Conservation (phyloP, 2,113 vertebrate species). For the Dipodomys ordii region DNA sequence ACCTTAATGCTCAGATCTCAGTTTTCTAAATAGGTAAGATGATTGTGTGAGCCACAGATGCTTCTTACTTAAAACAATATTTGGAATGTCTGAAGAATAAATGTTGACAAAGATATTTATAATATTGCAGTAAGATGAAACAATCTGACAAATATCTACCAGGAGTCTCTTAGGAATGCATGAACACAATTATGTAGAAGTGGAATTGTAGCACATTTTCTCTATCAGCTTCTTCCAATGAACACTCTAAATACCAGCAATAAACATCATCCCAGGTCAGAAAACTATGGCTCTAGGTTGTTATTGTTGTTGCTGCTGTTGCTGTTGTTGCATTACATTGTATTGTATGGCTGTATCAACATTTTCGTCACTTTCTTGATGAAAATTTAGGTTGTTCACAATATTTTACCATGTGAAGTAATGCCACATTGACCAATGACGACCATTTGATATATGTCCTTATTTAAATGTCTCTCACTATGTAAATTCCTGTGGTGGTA, state of each 20-base stretch:
- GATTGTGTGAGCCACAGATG: too few species aligned
- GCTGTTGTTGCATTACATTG: background rate
- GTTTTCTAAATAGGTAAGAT: too few species aligned
- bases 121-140: background rate
- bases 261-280: background rate
- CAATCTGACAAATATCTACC: background rate
- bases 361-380: conserved; percentile 1
- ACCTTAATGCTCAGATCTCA: too few species aligned
- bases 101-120: background rate
- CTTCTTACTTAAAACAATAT: too few species aligned
- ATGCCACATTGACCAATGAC: background rate
- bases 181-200: conserved; percentile 1
- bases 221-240: background rate
- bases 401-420: conserved; percentile 12
- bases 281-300: background rate
- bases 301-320: background rate
- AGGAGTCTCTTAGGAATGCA: background rate
- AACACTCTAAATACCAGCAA: conserved; percentile 1
- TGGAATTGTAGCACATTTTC: background rate
- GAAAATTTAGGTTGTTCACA: background rate
- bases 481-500: conserved; percentile 11
- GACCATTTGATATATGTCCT: background rate
- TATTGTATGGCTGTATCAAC: background rate
- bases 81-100: conserved; percentile 13
- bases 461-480: background rate